Conservation (phyloP, 2,113 vertebrate genomes). For the Hirundichthys speculiger region DNA sequence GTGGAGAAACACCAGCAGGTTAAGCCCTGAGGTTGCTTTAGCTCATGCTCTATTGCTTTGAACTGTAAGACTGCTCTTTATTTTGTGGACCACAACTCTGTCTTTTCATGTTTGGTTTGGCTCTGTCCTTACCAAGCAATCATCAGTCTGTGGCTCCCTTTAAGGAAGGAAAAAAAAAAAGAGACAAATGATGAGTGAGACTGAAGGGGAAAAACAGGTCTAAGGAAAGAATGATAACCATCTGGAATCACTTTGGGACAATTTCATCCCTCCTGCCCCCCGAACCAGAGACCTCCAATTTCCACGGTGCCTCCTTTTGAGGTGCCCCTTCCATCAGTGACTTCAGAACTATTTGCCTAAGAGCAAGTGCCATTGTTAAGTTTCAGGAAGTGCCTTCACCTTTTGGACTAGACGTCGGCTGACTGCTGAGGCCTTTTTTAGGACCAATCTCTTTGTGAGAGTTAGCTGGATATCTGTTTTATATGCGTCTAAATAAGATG, state of each 20-base stretch:
- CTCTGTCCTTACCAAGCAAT: conserved; percentile 52
- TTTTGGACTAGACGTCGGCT: conserved; percentile 33
- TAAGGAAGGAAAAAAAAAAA: neutral
- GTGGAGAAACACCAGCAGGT: conserved; percentile 27
- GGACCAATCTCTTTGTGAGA: neutral
- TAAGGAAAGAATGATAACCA: conserved; percentile 57
- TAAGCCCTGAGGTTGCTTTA: conserved; percentile 37
- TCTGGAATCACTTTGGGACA: conserved; percentile 71
- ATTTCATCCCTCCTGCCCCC: conserved; percentile 64
- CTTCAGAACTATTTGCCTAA: conserved; percentile 62
- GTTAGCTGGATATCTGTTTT: neutral
- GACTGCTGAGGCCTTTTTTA: conserved; percentile 4
- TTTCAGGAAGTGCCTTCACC: conserved; percentile 43
- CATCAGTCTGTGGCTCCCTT: conserved; percentile 45
- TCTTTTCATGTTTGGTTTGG: conserved; percentile 66
- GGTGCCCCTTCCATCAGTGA: conserved; percentile 72
- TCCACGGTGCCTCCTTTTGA: conserved; percentile 71
- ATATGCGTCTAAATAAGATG: conserved; percentile 4
- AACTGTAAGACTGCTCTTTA: conserved; percentile 48
- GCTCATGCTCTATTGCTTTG: conserved; percentile 39
- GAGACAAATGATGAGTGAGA: conserved; percentile 58
- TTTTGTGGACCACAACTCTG: conserved; percentile 45
- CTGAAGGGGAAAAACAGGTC: conserved; percentile 22
- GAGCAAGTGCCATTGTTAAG: conserved; percentile 53
- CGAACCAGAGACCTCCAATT: conserved; percentile 56